These are phyloP conservation scores for Castor canadensis DNA, from an alignment of 2,113 vertebrate species.

Conservation along the genomic window DNA sequence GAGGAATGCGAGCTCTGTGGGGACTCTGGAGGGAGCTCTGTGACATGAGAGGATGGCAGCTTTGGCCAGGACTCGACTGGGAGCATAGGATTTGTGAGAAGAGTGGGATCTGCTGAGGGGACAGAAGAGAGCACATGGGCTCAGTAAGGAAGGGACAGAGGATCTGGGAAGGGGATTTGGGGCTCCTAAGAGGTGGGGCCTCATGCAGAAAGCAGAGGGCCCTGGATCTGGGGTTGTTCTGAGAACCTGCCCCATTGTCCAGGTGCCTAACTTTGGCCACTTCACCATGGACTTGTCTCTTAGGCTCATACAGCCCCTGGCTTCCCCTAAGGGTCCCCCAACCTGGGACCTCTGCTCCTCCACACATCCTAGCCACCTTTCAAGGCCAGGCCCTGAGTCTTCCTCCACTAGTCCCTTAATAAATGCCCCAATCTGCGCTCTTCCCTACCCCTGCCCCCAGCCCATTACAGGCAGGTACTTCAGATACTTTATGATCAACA, in stretches of 20 bases:
- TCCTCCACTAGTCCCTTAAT: not conserved
- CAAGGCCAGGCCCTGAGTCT: not conserved
- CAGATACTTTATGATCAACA: not conserved
- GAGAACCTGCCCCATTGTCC: not conserved
- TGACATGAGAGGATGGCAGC: not conserved
- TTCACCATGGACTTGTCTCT: not conserved
- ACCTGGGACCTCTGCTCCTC: not conserved
- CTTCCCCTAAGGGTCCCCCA: not conserved
- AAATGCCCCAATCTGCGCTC: not conserved
- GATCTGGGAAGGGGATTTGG: too few species aligned
- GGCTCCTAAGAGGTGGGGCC: not conserved
- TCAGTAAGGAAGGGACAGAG: not conserved
- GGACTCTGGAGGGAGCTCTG: too few species aligned
- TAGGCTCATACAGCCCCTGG: too few species aligned
- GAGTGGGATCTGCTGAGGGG: not conserved
- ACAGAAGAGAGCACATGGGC: not conserved
- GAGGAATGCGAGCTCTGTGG: not conserved
- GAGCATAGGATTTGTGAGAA: not conserved
- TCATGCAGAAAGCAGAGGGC: too few species aligned
- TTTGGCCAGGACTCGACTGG: not conserved
- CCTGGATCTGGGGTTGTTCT: not conserved
- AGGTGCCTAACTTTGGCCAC: not conserved
- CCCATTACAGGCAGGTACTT: not conserved
- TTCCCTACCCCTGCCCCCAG: not conserved
- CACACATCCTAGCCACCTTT: too few species aligned